phyloP scores from a whole-genome alignment of 2,888 invertebrate species.

The Idaea biselata region DNA sequence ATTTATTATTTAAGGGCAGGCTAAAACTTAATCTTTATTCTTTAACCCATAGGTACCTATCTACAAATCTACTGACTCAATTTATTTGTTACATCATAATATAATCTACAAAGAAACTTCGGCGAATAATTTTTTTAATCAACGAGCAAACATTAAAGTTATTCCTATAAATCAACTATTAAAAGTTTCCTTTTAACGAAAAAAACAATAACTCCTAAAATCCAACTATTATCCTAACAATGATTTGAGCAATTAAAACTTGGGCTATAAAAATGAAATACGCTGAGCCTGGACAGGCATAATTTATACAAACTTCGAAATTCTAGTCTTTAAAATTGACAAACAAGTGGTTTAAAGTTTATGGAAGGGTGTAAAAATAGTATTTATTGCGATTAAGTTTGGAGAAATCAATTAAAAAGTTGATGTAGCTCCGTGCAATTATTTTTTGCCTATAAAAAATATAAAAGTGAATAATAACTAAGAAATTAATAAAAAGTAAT shows the following conservation, averaged over 20 bases:
- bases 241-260: constrained; percentile 27
- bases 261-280: constrained; percentile 32
- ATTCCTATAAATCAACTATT: too few relatives aligned
- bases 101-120: too few relatives aligned
- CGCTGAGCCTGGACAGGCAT: constrained; percentile 16
- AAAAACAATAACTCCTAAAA: background rate
- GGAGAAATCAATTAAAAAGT: background rate
- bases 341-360: background rate
- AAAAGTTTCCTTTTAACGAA: too few relatives aligned
- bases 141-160: too few relatives aligned
- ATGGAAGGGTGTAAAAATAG: background rate
- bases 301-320: constrained; percentile 19
- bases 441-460: background rate
- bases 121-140: too few relatives aligned
- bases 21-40: too few relatives aligned
- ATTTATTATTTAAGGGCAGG: too few relatives aligned
- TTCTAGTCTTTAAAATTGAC: constrained; percentile 25
- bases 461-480: background rate
- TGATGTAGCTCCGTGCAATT: background rate
- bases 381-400: background rate
- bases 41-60: too few relatives aligned
- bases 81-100: too few relatives aligned
- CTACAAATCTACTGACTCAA: too few relatives aligned
- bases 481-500: too few relatives aligned
- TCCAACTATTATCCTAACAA: constrained; percentile 15